phyloP scores from a whole-genome alignment of 2,797 vertebrate species.

The Sylvia borin region DNA sequence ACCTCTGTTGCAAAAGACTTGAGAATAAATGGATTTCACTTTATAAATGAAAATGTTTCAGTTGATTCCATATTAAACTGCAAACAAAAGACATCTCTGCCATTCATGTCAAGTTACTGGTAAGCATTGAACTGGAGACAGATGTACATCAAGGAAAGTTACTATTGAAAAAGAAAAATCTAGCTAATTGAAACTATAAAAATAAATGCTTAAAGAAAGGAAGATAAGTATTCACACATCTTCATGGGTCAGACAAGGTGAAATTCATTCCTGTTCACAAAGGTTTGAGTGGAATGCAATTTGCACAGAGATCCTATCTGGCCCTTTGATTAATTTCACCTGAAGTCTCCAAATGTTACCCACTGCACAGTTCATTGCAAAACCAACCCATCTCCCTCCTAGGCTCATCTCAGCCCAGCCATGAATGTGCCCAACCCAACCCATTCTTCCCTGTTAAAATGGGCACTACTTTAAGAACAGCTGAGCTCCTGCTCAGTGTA shows the following conservation, averaged over 20 bases:
- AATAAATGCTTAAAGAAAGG: conserved; percentile 12
- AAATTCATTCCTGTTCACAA: conserved; percentile 3
- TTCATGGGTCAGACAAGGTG: not conserved
- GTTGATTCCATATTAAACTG: not conserved
- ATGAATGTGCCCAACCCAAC: not conserved
- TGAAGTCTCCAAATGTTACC: not conserved
- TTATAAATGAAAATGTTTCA: not conserved
- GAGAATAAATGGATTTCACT: conserved; percentile 12
- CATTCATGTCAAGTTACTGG: not conserved
- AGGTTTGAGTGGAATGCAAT: not conserved
- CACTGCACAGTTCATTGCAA: not conserved
- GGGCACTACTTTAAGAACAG: not conserved
- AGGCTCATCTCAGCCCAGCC: not conserved
- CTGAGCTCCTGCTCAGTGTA: not conserved
- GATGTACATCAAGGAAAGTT: not conserved
- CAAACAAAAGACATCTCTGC: not conserved
- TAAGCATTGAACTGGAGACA: not conserved
- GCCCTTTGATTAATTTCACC: conserved; percentile 1
- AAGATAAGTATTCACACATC: not conserved
- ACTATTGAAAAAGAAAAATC: not conserved
- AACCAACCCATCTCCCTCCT: not conserved
- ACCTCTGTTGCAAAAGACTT: not conserved
- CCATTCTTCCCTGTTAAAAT: not conserved
- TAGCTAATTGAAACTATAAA: not conserved
- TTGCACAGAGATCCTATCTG: not conserved